Evolutionary conservation across 2,113 vertebrate genomes (phyloP).

Genomic region (Ictalurus furcatus): DNA sequence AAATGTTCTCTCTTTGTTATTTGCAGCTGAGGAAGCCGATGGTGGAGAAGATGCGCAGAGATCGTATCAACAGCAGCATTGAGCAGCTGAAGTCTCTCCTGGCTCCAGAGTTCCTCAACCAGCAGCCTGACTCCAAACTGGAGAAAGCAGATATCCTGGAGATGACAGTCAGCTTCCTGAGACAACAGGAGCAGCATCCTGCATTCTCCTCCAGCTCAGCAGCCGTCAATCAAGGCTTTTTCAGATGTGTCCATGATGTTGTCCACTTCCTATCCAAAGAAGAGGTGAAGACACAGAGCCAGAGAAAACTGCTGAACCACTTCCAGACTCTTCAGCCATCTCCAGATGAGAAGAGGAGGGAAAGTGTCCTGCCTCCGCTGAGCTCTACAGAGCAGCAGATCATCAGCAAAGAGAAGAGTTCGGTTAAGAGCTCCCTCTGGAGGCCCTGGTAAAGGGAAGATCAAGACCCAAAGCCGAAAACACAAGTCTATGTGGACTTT

Average conservation of each 20-base stretch:
- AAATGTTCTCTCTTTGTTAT: neutral
- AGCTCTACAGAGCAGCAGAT: conserved; percentile 44
- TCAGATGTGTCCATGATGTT: conserved; percentile 60
- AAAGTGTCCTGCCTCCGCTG: conserved; percentile 25
- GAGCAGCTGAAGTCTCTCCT: conserved; percentile 63
- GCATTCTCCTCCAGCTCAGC: conserved; percentile 15
- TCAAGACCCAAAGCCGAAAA: neutral
- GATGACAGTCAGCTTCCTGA: conserved; percentile 56
- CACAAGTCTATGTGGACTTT: neutral
- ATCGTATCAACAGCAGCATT: conserved; percentile 59
- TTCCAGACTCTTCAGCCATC: conserved; percentile 50
- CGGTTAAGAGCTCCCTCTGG: conserved; percentile 58
- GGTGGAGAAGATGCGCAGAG: conserved; percentile 51
- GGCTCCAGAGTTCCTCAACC: conserved; percentile 64
- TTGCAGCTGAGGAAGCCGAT: conserved; percentile 54
- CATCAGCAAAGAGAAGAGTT: conserved; percentile 59
- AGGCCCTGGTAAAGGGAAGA: conserved; percentile 64
- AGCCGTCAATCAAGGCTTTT: conserved; percentile 52
- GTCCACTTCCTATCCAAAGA: conserved; percentile 62
- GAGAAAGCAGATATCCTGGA: conserved; percentile 56
- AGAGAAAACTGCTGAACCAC: conserved; percentile 57
- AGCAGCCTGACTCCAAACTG: conserved; percentile 70
- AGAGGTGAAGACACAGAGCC: conserved; percentile 47
- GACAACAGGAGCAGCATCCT: conserved; percentile 57
- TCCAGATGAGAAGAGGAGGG: conserved; percentile 32